These are phyloP conservation scores for Narcine bancroftii DNA, from an alignment of 2,113 vertebrate species.

Conservation along the genomic window DNA sequence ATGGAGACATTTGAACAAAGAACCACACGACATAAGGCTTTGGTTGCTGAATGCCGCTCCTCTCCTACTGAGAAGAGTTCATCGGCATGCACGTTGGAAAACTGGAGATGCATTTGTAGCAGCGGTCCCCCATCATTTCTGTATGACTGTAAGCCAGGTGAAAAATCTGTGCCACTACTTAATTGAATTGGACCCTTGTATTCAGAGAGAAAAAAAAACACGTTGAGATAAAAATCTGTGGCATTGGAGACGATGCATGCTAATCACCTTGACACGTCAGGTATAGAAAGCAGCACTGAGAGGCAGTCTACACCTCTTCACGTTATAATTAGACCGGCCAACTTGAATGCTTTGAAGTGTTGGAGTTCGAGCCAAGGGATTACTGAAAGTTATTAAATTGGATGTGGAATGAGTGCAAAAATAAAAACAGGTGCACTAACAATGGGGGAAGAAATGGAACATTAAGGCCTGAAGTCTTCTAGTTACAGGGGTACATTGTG, in stretches of 20 bases:
- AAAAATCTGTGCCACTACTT: constrained; percentile 6
- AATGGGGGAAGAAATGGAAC: constrained; percentile 59
- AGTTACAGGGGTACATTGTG: constrained; percentile 61
- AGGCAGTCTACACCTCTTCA: constrained; percentile 53
- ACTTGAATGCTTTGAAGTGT: constrained; percentile 72
- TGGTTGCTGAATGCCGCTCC: background rate
- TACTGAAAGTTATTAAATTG: constrained; percentile 85
- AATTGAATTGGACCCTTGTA: constrained; percentile 24
- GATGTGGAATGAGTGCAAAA: constrained; percentile 82
- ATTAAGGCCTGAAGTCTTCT: constrained; percentile 76
- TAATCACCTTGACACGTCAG: constrained; percentile 46
- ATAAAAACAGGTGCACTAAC: constrained; percentile 93
- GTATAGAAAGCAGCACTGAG: constrained; percentile 53
- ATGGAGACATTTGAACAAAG: background rate
- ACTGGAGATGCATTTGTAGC: background rate
- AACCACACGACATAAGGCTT: background rate
- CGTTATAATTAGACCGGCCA: constrained; percentile 83
- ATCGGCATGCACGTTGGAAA: background rate
- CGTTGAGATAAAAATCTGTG: constrained; percentile 21
- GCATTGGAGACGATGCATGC: constrained; percentile 15
- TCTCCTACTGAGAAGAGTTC: background rate
- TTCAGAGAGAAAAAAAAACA: constrained; percentile 19
- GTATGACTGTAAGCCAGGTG: background rate
- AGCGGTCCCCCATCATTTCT: background rate
- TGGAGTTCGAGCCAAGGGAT: constrained; percentile 88